Base-by-base conservation (phyloP, 1,140 invertebrate genomes). In the Coptotermes formosanus region DNA sequence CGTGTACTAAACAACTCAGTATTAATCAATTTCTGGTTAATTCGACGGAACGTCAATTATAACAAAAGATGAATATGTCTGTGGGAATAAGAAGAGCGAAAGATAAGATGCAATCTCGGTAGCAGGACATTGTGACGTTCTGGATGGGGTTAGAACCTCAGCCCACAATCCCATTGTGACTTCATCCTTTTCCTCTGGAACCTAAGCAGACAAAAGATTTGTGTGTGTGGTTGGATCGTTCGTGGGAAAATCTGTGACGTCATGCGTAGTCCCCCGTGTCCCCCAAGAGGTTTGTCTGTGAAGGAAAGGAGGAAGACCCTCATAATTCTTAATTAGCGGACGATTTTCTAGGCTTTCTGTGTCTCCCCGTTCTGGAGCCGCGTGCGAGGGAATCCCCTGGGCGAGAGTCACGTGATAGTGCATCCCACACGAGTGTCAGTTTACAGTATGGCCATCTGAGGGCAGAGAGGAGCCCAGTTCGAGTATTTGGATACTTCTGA, bases 291-390 rank as follows among this genome's bases (percentile, higher is more conserved):
- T 52, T 44, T 52, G 82, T 45, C 82, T 52, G 48, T 21, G 32
- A 52, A 45, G 48, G 82, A 52, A 52, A 45, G 48, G 32, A 43
- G 43, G 82, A 83, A 83, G 82, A 83, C 82, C 82, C 82, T 83
- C 82, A 83, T 83, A 44, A 83, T 83, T 83, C 82, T 83, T 83
- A 83, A 83, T 83, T 83, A 83, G 82, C 48, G 82, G 19, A 83
- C 82, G 43, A 52, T 45, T 83, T 83, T 83, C 82, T 83, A 83
- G 48, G 82, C 48, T 83, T 83, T 83, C 82, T 45, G 43, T 83
- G 43, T 52, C 82, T 45, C 82, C 82, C 43, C 82, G 48, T 45
- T 32, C 43, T 75, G n/a, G n/a, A 30, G 32, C 82, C 43, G 25
- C 25, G 82, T 52, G 82, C 43, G 43, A 32, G 82, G 82, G 82